A percentile compares a stretch with the other conserved stretches of the same genome.
Conservation (phyloP, 2,888 invertebrate species). For the Galerucella calmariensis region DNA sequence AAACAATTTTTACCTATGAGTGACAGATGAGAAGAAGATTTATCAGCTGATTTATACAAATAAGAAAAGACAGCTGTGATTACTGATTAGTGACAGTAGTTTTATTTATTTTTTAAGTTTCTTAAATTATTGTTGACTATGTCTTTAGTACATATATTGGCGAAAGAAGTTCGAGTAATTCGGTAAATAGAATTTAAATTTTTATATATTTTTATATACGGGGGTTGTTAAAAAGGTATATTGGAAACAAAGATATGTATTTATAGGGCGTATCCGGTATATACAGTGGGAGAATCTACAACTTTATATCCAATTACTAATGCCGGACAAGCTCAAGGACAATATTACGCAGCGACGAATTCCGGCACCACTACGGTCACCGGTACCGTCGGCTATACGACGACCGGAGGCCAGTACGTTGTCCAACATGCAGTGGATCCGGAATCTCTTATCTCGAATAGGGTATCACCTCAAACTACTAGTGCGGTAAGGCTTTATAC, state of each 20-base stretch:
- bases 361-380: conserved; percentile 73
- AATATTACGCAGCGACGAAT: conserved; percentile 76
- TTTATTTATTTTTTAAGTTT: no score
- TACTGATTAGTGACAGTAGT: no score
- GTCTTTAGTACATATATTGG: no score
- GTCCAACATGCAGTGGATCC: conserved; percentile 75
- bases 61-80: no score
- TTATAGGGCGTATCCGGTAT: conserved; percentile 79
- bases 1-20: no score
- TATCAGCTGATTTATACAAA: no score
- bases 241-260: background rate
- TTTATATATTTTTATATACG: no score
- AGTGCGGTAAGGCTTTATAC: conserved; percentile 69
- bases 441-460: conserved; percentile 71
- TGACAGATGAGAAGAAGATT: no score
- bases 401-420: conserved; percentile 72
- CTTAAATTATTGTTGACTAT: no score
- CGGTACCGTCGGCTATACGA: conserved; percentile 61
- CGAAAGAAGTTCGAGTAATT: no score
- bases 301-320: conserved; percentile 66
- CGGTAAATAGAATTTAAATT: no score
- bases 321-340: conserved; percentile 70
- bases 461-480: conserved; percentile 76
- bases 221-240: background rate
- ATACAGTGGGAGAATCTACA: conserved; percentile 75